Percentiles rank a stretch among this genome's conserved stretches.
These are phyloP conservation scores for Malurus elegans DNA, from an alignment of 2,113 vertebrate genomes.

Conservation along the genomic window DNA sequence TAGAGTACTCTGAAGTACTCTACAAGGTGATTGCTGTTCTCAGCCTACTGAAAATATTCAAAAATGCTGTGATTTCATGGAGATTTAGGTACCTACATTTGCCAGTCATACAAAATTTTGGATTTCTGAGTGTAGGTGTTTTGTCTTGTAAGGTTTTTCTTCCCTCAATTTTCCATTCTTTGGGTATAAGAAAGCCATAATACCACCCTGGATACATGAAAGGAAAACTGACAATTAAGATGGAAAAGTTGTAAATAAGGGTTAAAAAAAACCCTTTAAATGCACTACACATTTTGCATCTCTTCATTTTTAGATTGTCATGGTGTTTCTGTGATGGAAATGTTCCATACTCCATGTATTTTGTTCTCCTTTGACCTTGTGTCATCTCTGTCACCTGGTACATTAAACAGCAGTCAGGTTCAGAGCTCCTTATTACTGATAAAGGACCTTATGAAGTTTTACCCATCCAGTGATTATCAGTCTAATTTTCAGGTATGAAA, in stretches of 20 bases:
- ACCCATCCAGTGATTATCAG: background rate
- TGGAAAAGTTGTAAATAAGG: background rate
- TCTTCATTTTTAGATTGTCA: background rate
- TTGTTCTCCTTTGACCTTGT: background rate
- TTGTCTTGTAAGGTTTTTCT: background rate
- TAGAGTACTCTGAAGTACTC: background rate
- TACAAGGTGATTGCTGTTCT: background rate
- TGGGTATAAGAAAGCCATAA: background rate
- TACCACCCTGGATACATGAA: background rate
- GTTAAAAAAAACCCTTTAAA: background rate
- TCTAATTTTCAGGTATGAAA: background rate
- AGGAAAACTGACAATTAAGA: background rate
- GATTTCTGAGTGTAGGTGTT: background rate
- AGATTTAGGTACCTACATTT: background rate
- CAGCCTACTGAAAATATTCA: background rate
- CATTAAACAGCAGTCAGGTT: background rate
- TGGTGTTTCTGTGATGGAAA: background rate
- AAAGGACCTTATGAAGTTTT: background rate
- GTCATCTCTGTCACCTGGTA: background rate
- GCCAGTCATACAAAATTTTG: background rate
- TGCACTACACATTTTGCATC: background rate
- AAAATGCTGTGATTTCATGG: background rate
- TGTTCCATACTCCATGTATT: background rate
- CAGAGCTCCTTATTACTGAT: background rate
- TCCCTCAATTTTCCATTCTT: background rate